Conservation (phyloP, 2,113 vertebrate species). For the Chascanopsetta lugubris region DNA sequence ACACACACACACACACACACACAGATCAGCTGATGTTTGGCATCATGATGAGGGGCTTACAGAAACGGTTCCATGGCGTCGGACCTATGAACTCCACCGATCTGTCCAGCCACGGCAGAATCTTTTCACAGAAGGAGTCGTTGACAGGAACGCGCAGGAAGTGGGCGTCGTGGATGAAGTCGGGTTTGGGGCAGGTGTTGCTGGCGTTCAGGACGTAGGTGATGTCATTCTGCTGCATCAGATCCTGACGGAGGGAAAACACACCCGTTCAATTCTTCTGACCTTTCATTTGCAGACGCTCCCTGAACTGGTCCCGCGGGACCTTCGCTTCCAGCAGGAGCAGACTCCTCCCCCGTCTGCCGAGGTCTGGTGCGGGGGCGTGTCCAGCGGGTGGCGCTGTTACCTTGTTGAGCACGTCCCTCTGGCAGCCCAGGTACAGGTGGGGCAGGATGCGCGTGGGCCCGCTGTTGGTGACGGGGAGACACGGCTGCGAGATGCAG, state of each 20-base stretch:
- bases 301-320: not conserved
- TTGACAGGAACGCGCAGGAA: slow-evolving; percentile 96
- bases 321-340: no score
- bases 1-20: not conserved
- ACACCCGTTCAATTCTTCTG: no score
- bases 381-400: not conserved
- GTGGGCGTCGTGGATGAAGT: slow-evolving; percentile 93
- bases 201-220: slow-evolving; percentile 93
- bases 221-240: slow-evolving; percentile 97
- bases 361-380: no score
- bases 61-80: slow-evolving; percentile 3
- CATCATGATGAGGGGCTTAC: not conserved
- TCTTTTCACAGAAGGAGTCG: slow-evolving; percentile 97
- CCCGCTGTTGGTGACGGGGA: slow-evolving; percentile 87
- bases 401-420: slow-evolving; percentile 96
- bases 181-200: slow-evolving; percentile 95
- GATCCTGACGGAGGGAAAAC: slow-evolving; percentile 85
- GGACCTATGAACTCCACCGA: slow-evolving; percentile 97
- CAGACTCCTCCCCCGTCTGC: no score
- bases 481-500: slow-evolving; percentile 91
- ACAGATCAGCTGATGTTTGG: not conserved
- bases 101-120: slow-evolving; percentile 94
- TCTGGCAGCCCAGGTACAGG: slow-evolving; percentile 95
- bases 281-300: not conserved
- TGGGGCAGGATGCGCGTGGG: slow-evolving; percentile 96